Evolutionary conservation across 1,140 invertebrate genomes (phyloP).

Genomic region (Sinonovacula constricta): DNA sequence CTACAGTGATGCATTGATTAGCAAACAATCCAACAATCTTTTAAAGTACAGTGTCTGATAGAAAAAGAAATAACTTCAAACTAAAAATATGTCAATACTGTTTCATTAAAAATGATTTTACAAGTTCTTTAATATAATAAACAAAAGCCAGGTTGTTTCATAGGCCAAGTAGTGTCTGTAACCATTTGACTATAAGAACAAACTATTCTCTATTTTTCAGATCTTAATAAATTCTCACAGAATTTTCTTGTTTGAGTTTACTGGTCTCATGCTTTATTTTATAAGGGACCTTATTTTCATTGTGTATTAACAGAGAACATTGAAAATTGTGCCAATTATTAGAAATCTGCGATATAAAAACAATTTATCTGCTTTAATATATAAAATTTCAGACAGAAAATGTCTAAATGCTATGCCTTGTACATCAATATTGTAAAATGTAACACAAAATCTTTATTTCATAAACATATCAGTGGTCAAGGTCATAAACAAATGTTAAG

Average conservation of each 20-base stretch:
- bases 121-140: no score
- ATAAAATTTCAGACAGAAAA: background rate
- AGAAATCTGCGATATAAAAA: background rate
- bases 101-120: no score
- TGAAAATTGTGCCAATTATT: background rate
- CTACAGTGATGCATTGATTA: no score
- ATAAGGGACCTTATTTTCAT: no score
- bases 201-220: background rate
- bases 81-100: no score
- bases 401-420: background rate
- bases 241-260: conserved; percentile 16
- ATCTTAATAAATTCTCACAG: conserved; percentile 6
- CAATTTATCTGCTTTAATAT: background rate
- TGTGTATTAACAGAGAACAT: conserved; percentile 1
- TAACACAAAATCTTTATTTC: conserved; percentile 4
- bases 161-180: conserved; percentile 10
- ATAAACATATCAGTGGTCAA: no score
- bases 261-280: no score
- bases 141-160: no score
- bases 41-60: no score
- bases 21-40: no score
- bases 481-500: conserved; percentile 9
- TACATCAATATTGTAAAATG: conserved; percentile 1
- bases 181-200: conserved; percentile 11
- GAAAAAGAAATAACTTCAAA: no score